These are phyloP conservation scores for Hypomecis atomaria DNA, from an alignment of 2,888 invertebrate genomes.

Conservation along the genomic window DNA sequence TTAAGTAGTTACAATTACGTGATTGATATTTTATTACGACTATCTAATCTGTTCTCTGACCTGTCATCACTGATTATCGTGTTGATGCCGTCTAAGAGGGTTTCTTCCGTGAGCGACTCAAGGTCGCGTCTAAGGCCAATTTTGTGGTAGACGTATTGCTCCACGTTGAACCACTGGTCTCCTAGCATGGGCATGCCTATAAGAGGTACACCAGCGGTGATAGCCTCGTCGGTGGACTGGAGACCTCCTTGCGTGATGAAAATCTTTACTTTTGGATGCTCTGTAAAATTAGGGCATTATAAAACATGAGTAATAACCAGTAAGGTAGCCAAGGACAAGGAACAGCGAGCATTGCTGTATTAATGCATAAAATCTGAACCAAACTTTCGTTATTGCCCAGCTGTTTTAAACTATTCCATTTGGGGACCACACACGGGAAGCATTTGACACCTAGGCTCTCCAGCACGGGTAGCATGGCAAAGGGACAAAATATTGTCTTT, in stretches of 20 bases:
- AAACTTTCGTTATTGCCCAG: too few species aligned
- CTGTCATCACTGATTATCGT: constrained; percentile 38
- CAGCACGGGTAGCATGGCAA: too few species aligned
- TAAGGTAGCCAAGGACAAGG: background rate
- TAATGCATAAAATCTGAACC: too few species aligned
- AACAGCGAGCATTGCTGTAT: background rate
- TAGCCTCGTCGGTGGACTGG: constrained; percentile 67
- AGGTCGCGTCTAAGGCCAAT: constrained; percentile 55
- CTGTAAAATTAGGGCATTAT: constrained; percentile 33
- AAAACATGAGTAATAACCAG: too few species aligned
- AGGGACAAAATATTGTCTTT: too few species aligned
- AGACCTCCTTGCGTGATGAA: constrained; percentile 70
- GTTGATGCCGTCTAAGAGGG: constrained; percentile 46
- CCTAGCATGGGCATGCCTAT: constrained; percentile 60
- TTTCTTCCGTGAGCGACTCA: constrained; percentile 46
- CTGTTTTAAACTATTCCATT: too few species aligned
- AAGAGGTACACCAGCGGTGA: constrained; percentile 59
- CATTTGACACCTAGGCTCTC: too few species aligned
- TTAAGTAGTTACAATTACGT: too few species aligned
- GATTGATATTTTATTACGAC: too few species aligned
- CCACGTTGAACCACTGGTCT: constrained; percentile 63
- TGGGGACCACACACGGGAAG: too few species aligned
- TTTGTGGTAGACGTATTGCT: constrained; percentile 48
- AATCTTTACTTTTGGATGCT: constrained; percentile 66
- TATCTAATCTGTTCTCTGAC: constrained; percentile 26